Evolutionary conservation across 2,113 vertebrate genomes (phyloP).

Genomic region (Lethenteron camtschaticum): DNA sequence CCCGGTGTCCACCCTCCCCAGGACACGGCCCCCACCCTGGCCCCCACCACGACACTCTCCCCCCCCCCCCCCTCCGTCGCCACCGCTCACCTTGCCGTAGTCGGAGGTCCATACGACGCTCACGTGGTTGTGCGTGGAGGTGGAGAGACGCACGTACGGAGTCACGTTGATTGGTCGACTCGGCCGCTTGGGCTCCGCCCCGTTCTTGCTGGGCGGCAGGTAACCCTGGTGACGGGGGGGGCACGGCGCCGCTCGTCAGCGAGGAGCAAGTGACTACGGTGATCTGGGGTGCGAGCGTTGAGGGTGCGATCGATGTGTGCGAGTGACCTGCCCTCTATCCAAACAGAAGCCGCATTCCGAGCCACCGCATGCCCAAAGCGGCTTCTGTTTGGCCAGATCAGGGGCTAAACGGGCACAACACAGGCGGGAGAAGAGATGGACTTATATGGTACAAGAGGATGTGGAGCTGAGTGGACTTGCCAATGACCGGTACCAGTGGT

Average conservation of each 20-base stretch:
- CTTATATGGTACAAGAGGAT: too few species aligned
- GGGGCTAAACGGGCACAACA: background rate
- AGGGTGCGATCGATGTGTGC: background rate
- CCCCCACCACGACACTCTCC: too few species aligned
- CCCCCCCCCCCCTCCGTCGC: too few species aligned
- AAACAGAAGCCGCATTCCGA: background rate
- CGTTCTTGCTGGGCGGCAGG: slow-evolving; percentile 99
- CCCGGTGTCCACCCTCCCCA: too few species aligned
- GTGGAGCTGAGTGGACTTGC: too few species aligned
- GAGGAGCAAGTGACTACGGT: background rate
- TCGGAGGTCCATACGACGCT: slow-evolving; percentile 93
- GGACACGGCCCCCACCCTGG: too few species aligned
- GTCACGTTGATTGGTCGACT: slow-evolving; percentile 99
- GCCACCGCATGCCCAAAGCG: too few species aligned
- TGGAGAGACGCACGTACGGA: slow-evolving; percentile 79
- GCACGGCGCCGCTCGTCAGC: background rate
- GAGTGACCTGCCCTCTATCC: slow-evolving; percentile 5
- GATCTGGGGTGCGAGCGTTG: too few species aligned
- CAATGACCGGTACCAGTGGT: too few species aligned
- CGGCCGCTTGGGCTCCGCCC: slow-evolving; percentile 95
- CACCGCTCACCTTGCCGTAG: slow-evolving; percentile 49
- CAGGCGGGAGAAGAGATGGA: background rate
- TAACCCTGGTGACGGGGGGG: slow-evolving; percentile 43
- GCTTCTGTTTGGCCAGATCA: background rate
- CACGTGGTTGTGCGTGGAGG: slow-evolving; percentile 88